Evolutionary conservation across 2,888 invertebrate species (phyloP).

Genomic region (Tenthredo mesomela): DNA sequence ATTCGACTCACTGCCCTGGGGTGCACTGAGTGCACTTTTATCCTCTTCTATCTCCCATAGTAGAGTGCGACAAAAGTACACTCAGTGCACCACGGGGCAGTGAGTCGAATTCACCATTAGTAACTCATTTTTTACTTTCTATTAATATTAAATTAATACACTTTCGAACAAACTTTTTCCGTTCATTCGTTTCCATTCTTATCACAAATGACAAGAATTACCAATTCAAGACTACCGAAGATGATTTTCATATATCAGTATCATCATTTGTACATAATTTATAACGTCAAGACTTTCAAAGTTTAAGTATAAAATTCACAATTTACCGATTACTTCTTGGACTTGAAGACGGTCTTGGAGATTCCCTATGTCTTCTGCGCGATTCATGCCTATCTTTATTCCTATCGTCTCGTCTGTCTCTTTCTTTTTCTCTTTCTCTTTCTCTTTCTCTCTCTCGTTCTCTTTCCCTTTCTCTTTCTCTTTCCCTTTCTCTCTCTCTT

Average conservation of each 20-base stretch:
- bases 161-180: background rate
- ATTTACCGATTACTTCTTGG: slow-evolving; percentile 72
- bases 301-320: background rate
- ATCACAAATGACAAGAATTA: background rate
- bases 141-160: background rate
- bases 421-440: slow-evolving; percentile 65
- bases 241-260: background rate
- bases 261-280: background rate
- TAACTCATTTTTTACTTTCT: background rate
- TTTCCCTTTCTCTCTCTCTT: slow-evolving; percentile 63
- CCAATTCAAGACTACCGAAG: background rate
- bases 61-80: too few relatives aligned
- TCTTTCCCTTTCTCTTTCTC: slow-evolving; percentile 67
- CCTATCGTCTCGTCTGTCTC: slow-evolving; percentile 72
- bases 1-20: too few relatives aligned
- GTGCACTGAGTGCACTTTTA: too few relatives aligned
- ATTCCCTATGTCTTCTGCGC: slow-evolving; percentile 70
- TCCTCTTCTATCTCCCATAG: too few relatives aligned
- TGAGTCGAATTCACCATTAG: too few relatives aligned
- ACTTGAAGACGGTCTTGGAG: slow-evolving; percentile 71
- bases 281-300: background rate
- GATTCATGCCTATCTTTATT: slow-evolving; percentile 71
- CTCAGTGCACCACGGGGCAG: too few relatives aligned
- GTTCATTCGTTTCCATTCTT: background rate
- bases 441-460: slow-evolving; percentile 65